Evolutionary conservation across 2,888 invertebrate genomes (phyloP).

Genomic region (Andrena trimmerana): DNA sequence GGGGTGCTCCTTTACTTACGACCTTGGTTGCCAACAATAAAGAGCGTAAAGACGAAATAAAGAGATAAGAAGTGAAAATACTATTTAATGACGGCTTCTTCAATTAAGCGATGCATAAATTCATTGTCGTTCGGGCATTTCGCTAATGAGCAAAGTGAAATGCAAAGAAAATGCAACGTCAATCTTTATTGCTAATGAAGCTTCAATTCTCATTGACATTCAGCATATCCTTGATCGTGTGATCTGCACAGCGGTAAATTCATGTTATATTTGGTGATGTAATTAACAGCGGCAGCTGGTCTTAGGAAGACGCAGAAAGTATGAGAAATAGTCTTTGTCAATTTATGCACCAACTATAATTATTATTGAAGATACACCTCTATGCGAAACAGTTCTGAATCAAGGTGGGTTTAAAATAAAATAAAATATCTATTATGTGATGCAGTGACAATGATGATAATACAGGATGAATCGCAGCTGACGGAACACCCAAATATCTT

Average conservation of each 20-base stretch:
- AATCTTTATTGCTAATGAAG: neutral
- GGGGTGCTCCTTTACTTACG: constrained; percentile 61
- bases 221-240: neutral
- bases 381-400: no score
- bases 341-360: no score
- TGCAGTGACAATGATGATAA: no score
- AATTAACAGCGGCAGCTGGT: no score
- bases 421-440: no score
- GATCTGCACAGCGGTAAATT: neutral
- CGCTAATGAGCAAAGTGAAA: neutral
- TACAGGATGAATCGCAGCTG: no score
- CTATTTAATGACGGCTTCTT: constrained; percentile 1
- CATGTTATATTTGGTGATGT: no score
- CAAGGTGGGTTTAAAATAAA: no score
- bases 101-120: constrained; percentile 27
- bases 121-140: neutral
- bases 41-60: constrained; percentile 52
- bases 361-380: no score
- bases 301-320: no score
- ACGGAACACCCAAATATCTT: no score
- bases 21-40: constrained; percentile 61
- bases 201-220: neutral
- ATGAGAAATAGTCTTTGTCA: no score
- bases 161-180: neutral
- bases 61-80: constrained; percentile 58